Base-by-base conservation (phyloP, 2,797 vertebrate genomes). In the Pagetopsis macropterus region DNA sequence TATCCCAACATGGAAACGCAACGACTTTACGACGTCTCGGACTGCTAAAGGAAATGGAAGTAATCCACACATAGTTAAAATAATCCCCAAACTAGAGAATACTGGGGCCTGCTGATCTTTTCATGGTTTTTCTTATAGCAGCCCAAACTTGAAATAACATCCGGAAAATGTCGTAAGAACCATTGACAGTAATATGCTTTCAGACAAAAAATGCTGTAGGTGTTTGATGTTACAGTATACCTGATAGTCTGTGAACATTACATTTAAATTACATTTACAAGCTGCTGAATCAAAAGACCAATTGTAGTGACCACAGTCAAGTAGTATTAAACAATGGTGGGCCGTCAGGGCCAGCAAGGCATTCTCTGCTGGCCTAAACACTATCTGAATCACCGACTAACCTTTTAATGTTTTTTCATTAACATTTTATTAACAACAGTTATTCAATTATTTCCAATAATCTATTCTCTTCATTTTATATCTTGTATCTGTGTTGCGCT, bases 21-120 rank as follows among this genome's bases (percentile, higher is more conserved):
- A 79, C 65, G 63, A 65, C 69, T 75, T 67, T 65, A 57, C 75
- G 78, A 83, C 74, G 69, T 69, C 45, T 44, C 4, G 13, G 40
- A 78, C 46, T 68, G 62, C 33, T 51, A 79, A 68, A 83, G 61
- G 23, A 76, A 79, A 76, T 48, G 66, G 46, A 70, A 87, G 65
- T 77, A 81, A 82, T 83, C 70, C 72, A 78, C 33, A 46, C 44
- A 57, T 27, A 73, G 75, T 84, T 79, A 55, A 78, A 84, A 84
- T 75, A 81, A 85, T 79, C 70, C 70, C 56, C 1, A 0, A 58
- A 17, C 67, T 76, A 27, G 72, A 79, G 70, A 57, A 66, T 76
- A 63, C 19, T 70, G 11, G 10, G 59, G n/a, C 67, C 64, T 50
- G 40, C 41, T 41, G 62, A 81, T 75, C 58, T 78, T 80, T 55